Conservation (phyloP, 2,113 vertebrate species). For the Apteryx mantelli region DNA sequence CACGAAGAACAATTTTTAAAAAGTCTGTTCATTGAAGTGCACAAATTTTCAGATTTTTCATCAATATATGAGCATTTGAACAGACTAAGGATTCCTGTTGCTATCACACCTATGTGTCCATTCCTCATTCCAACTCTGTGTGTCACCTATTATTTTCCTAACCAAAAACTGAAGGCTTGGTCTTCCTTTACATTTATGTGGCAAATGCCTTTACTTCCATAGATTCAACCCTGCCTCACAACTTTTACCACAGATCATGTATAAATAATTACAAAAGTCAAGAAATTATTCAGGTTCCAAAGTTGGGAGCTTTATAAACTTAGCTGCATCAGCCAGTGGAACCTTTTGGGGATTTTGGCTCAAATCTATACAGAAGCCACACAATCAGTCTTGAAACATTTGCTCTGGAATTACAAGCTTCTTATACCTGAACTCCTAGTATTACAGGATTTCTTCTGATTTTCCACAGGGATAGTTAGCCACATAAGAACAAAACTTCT, state of each 20-base stretch:
- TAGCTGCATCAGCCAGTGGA: not conserved
- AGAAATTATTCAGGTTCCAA: not conserved
- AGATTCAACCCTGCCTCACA: not conserved
- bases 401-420: not conserved
- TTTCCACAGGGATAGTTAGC: not conserved
- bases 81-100: not conserved
- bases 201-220: not conserved
- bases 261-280: not conserved
- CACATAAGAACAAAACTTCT: not conserved
- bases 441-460: not conserved
- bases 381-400: not conserved
- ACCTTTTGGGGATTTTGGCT: not conserved
- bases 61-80: not conserved
- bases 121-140: not conserved
- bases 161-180: not conserved
- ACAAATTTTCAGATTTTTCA: not conserved
- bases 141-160: not conserved
- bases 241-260: not conserved
- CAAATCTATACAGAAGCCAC: not conserved
- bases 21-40: not conserved
- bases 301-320: not conserved
- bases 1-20: not conserved
- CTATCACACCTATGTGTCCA: accelerated
- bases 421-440: not conserved
- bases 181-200: not conserved